These are phyloP conservation scores for Hydropsyche betteni DNA, from an alignment of 2,888 invertebrate genomes.

Conservation along the genomic window DNA sequence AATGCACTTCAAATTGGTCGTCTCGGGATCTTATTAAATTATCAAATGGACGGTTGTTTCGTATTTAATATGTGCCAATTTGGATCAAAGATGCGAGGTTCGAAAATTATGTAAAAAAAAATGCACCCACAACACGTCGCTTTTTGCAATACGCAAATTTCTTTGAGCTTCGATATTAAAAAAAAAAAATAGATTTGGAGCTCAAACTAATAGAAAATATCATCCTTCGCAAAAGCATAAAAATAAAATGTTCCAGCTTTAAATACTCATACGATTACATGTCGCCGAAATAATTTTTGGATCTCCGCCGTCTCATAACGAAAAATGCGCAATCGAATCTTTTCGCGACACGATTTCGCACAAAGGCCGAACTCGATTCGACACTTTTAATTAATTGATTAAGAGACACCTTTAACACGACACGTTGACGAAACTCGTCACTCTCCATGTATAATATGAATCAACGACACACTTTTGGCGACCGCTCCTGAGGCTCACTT, in stretches of 20 bases:
- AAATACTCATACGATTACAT: not conserved
- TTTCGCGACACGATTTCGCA: too few species aligned
- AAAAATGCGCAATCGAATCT: not conserved
- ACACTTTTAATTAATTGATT: constrained; percentile 1
- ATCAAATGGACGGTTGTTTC: too few species aligned
- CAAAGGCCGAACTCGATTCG: not conserved
- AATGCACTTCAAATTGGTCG: too few species aligned
- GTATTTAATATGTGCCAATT: too few species aligned
- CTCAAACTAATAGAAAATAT: not conserved
- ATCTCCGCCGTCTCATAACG: not conserved
- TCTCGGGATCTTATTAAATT: too few species aligned
- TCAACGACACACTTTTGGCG: constrained; percentile 14
- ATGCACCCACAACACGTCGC: too few species aligned
- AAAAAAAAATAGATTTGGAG: too few species aligned
- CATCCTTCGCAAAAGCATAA: constrained; percentile 12
- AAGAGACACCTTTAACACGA: not conserved
- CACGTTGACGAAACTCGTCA: constrained; percentile 8
- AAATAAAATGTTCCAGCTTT: constrained; percentile 19
- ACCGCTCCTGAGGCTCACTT: not conserved
- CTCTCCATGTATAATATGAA: constrained; percentile 2
- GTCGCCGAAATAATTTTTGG: not conserved
- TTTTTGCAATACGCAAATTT: too few species aligned
- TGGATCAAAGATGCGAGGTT: too few species aligned
- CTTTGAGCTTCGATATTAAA: too few species aligned
- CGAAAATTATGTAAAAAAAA: too few species aligned